A percentile compares a stretch with the other conserved stretches of the same genome.
Evolutionary conservation across 1,140 invertebrate species (phyloP).

Genomic region (Monomorium pharaonis): DNA sequence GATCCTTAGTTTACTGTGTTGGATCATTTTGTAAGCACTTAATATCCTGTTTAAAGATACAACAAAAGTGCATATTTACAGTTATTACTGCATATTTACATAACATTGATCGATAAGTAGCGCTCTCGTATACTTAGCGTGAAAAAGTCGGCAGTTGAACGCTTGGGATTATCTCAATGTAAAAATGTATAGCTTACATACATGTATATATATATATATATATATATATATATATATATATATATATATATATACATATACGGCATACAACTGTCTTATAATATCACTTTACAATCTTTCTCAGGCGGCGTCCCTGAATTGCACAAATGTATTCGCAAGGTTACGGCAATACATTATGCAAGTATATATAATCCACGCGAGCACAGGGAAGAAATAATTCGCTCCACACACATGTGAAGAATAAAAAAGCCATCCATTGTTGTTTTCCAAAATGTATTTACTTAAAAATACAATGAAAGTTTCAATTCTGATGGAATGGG

Average conservation of each 20-base stretch:
- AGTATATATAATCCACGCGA: constrained; percentile 31
- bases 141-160: constrained; percentile 45
- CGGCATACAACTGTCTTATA: constrained; percentile 8
- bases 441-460: constrained; percentile 80
- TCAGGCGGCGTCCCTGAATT: constrained; percentile 14
- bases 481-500: constrained; percentile 79
- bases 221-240: constrained; percentile 28
- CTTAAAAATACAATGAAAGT: constrained; percentile 81
- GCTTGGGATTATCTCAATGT: constrained; percentile 29
- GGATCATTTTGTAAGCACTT: constrained; percentile 7
- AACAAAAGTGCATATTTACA: constrained; percentile 54
- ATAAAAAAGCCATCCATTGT: constrained; percentile 70
- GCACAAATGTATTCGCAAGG: constrained; percentile 41
- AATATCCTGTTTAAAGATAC: constrained; percentile 46
- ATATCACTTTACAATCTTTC: constrained; percentile 31
- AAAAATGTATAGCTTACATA: constrained; percentile 39
- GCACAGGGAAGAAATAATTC: constrained; percentile 61
- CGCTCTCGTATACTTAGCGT: constrained; percentile 4
- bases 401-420: constrained; percentile 70
- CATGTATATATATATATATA: constrained; percentile 7
- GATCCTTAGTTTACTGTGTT: constrained; percentile 13
- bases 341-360: constrained; percentile 33
- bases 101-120: constrained; percentile 53
- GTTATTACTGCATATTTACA: constrained; percentile 47
- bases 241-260: constrained; percentile 9